Conservation (phyloP, 1,140 invertebrate genomes). For the Nilaparvata lugens region DNA sequence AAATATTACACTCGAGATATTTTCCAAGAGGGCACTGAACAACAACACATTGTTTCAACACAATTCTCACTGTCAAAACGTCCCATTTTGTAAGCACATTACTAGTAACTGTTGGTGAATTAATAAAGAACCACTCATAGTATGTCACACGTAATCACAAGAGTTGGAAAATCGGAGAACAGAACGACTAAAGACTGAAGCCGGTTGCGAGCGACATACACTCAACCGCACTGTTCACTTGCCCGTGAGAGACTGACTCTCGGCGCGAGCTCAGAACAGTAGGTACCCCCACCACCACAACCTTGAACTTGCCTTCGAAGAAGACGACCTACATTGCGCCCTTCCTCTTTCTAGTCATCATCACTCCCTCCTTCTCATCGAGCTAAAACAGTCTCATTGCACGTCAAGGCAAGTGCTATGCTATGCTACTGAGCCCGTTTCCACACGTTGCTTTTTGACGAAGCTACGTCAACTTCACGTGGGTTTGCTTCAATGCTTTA, state of each 20-base stretch:
- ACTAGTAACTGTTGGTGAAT: no score
- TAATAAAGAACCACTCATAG: no score
- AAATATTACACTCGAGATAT: no score
- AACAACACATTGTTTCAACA: no score
- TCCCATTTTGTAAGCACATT: no score
- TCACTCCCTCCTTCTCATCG: not conserved
- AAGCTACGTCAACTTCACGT: no score
- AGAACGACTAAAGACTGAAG: constrained; percentile 11
- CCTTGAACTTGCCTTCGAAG: constrained; percentile 23
- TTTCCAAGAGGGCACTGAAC: no score
- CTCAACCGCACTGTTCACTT: not conserved
- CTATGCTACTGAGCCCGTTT: no score
- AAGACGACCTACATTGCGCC: constrained; percentile 24
- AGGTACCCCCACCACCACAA: constrained; percentile 14
- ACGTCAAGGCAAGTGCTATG: no score
- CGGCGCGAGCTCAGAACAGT: not conserved
- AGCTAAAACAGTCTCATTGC: not conserved
- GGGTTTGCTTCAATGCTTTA: no score
- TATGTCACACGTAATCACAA: not conserved
- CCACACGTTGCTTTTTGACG: no score
- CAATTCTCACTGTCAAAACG: no score
- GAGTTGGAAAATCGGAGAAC: constrained; percentile 6
- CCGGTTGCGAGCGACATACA: not conserved
- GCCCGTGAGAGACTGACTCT: not conserved
- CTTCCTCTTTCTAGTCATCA: constrained; percentile 16